A percentile compares a stretch with the other conserved stretches of the same genome.
phyloP scores from a whole-genome alignment of 2,113 vertebrate species.

The Pangasianodon hypophthalmus region DNA sequence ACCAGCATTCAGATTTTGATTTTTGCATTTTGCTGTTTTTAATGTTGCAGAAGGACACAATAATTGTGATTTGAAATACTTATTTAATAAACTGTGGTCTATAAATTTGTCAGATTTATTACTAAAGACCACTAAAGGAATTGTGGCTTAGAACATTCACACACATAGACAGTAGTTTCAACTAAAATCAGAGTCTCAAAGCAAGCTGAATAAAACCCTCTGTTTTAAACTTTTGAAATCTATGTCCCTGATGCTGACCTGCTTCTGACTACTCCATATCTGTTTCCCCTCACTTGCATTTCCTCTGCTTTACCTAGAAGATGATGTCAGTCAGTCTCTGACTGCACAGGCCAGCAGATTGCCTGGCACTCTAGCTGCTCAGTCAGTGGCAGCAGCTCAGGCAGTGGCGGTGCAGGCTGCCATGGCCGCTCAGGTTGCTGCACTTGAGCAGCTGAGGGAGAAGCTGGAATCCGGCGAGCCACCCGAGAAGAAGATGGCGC shows the following conservation, averaged over 20 bases:
- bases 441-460: slow-evolving; percentile 93
- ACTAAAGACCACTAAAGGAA: background rate
- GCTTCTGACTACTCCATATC: background rate
- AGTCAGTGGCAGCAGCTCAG: slow-evolving; percentile 84
- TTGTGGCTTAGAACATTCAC: background rate
- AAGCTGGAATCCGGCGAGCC: slow-evolving; percentile 93
- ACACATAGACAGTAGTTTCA: background rate
- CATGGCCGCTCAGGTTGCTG: slow-evolving; percentile 83
- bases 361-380: slow-evolving; percentile 76
- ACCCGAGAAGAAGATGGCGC: slow-evolving; percentile 91
- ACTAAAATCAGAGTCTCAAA: background rate
- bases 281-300: background rate
- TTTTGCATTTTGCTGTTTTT: background rate
- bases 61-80: background rate
- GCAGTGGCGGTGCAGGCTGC: slow-evolving; percentile 80
- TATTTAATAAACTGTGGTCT: background rate
- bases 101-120: background rate
- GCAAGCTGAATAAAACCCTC: background rate
- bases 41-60: background rate
- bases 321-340: slow-evolving; percentile 80
- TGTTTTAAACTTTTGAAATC: background rate
- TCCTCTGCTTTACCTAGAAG: slow-evolving; percentile 70
- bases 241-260: background rate
- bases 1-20: background rate
- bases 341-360: slow-evolving; percentile 74